A percentile compares a stretch with the other conserved stretches of the same genome.
Conservation (phyloP, 1,140 invertebrate genomes). For the Papilio dardanus region DNA sequence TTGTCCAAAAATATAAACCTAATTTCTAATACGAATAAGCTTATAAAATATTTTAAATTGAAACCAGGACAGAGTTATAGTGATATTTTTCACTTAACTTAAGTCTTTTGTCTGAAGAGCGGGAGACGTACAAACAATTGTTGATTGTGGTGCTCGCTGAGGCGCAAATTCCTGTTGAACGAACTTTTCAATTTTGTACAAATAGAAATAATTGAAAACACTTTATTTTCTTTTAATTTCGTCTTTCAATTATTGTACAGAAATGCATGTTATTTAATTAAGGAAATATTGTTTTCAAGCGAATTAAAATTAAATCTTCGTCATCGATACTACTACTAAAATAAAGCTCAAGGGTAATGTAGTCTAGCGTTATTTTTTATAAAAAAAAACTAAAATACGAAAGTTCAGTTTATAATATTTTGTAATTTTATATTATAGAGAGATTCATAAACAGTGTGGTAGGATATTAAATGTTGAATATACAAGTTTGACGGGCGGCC, state of each 20-base stretch:
- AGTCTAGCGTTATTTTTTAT: no score
- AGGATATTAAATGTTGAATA: slow-evolving; percentile 30
- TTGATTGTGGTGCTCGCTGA: slow-evolving; percentile 28
- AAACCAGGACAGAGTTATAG: neutral
- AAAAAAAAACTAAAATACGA: no score
- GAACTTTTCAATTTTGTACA: slow-evolving; percentile 34
- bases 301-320: no score
- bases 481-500: slow-evolving; percentile 15
- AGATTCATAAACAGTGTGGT: neutral
- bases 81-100: slow-evolving; percentile 15
- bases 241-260: neutral
- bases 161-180: slow-evolving; percentile 28
- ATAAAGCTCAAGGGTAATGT: no score
- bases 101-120: slow-evolving; percentile 19
- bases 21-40: neutral
- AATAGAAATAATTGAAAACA: slow-evolving; percentile 19
- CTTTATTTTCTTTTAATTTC: neutral
- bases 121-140: slow-evolving; percentile 27
- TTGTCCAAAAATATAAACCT: no score
- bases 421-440: neutral
- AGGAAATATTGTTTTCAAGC: no score
- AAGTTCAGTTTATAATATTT: neutral
- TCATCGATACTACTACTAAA: no score
- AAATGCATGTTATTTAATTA: neutral
- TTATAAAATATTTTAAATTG: neutral